Evolutionary conservation across 2,113 vertebrate genomes (phyloP).

Genomic region (Apteryx owenii): DNA sequence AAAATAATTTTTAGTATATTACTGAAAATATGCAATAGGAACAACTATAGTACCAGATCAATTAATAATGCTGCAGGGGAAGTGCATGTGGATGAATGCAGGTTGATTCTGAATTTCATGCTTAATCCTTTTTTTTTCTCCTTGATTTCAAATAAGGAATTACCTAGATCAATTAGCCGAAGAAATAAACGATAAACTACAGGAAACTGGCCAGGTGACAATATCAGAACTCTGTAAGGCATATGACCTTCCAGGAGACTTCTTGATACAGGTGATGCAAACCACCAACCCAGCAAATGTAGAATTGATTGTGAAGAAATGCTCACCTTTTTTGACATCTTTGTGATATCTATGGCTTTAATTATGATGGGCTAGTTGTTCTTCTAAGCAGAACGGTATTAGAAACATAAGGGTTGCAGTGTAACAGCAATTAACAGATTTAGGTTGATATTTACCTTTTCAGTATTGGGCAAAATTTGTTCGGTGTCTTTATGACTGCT

Average conservation of each 20-base stretch:
- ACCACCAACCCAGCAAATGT: not conserved
- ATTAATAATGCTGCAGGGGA: not conserved
- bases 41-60: not conserved
- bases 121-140: not conserved
- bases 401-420: not conserved
- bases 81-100: not conserved
- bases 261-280: constrained; percentile 87
- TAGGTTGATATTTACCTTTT: not conserved
- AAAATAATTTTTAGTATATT: not conserved
- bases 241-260: constrained; percentile 94
- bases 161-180: constrained; percentile 93
- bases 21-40: not conserved
- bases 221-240: constrained; percentile 92
- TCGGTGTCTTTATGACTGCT: not conserved
- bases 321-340: not conserved
- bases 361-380: not conserved
- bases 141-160: constrained; percentile 70
- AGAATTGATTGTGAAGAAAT: not conserved
- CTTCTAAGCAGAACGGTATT: not conserved
- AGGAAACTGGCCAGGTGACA: constrained; percentile 92
- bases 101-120: not conserved
- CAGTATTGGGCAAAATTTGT: not conserved
- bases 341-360: not conserved
- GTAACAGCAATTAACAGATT: not conserved
- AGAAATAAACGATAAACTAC: constrained; percentile 96